Evolutionary conservation across 2,113 vertebrate genomes (phyloP).

Genomic region (Oreocharis arfaki): DNA sequence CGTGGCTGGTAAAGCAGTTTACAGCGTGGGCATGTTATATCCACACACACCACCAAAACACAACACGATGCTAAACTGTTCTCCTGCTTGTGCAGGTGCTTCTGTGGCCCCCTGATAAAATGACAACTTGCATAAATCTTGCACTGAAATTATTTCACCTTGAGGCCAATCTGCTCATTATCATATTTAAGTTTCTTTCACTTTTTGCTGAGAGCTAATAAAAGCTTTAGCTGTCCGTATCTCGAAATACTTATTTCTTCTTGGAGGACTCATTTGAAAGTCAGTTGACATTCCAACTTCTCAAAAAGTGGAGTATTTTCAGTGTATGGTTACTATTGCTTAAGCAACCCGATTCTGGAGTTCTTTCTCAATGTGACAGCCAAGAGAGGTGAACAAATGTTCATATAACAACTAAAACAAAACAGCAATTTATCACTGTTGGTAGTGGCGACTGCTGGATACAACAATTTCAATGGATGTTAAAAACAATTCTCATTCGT

Average conservation of each 20-base stretch:
- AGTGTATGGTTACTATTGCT: background rate
- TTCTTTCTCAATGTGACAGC: background rate
- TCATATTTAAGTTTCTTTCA: background rate
- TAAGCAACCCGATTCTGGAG: background rate
- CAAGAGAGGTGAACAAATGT: background rate
- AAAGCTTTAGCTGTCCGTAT: background rate
- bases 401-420: background rate
- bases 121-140: background rate
- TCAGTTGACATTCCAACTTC: background rate
- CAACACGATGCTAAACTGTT: background rate
- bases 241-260: background rate
- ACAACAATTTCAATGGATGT: background rate
- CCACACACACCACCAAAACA: background rate
- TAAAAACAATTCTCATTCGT: conserved; percentile 1
- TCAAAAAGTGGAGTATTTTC: background rate
- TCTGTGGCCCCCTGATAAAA: background rate
- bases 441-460: background rate
- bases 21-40: background rate
- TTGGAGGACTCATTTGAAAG: background rate
- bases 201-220: background rate
- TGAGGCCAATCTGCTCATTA: background rate
- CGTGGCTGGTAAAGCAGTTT: background rate
- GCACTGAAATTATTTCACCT: background rate
- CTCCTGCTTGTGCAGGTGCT: background rate
- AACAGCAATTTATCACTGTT: background rate